Conservation (phyloP, 2,888 invertebrate genomes). For the Chalcosyrphus nemorum region DNA sequence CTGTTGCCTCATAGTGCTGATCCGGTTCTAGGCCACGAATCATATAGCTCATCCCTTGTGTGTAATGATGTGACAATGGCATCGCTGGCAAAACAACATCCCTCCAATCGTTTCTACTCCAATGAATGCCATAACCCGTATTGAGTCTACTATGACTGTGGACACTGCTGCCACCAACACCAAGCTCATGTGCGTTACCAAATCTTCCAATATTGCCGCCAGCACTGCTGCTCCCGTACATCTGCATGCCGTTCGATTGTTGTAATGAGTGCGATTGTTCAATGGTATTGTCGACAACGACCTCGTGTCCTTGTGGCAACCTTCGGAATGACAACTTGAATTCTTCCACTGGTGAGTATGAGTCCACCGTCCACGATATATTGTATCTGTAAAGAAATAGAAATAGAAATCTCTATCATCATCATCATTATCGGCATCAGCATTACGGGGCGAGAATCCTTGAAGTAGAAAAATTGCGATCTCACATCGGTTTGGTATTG, state of each 20-base stretch:
- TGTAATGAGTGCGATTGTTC: constrained; percentile 77
- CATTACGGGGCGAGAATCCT: neutral
- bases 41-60: constrained; percentile 86
- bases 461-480: constrained; percentile 32
- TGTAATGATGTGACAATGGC: constrained; percentile 83
- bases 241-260: constrained; percentile 74
- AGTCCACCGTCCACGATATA: constrained; percentile 87
- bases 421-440: constrained; percentile 39
- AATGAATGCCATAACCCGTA: constrained; percentile 80
- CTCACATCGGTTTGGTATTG: constrained; percentile 15
- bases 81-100: constrained; percentile 84
- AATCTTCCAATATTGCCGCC: constrained; percentile 59
- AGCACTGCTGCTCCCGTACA: constrained; percentile 76
- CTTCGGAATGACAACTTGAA: constrained; percentile 86
- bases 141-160: constrained; percentile 79
- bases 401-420: constrained; percentile 55
- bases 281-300: constrained; percentile 82
- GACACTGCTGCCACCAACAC: constrained; percentile 74
- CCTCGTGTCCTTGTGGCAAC: constrained; percentile 84
- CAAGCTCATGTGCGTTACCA: constrained; percentile 55
- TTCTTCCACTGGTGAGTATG: constrained; percentile 86
- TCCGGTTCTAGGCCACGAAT: constrained; percentile 86
- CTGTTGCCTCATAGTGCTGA: constrained; percentile 86
- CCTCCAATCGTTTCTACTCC: constrained; percentile 84
- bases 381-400: constrained; percentile 83